Conservation (phyloP, 1,140 invertebrate genomes). For the Manduca sexta region DNA sequence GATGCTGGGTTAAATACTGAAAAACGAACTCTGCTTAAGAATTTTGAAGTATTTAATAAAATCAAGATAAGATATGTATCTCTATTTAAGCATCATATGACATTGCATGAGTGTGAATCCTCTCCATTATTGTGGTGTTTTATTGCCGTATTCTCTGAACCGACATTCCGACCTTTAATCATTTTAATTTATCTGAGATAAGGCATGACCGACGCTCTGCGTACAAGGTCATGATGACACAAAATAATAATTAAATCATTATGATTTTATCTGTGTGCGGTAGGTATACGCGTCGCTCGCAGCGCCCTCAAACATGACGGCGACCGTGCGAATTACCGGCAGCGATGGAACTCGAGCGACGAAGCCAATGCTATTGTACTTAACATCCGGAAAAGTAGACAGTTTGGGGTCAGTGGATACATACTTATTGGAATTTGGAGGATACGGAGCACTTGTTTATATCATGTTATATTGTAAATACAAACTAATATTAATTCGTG, state of each 20-base stretch:
- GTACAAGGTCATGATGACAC: conserved; percentile 52
- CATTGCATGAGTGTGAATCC: conserved; percentile 18
- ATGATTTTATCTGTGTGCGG: conserved; percentile 15
- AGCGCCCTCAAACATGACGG: no score
- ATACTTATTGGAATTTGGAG: conserved; percentile 3
- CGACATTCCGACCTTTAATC: conserved; percentile 46
- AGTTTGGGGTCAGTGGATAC: conserved; percentile 55
- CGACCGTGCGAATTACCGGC: no score
- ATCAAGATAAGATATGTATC: no score
- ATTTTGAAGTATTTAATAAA: no score
- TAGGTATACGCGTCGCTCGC: background rate
- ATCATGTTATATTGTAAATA: no score
- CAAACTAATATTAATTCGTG: no score
- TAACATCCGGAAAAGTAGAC: conserved; percentile 58
- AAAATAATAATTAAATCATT: conserved; percentile 52
- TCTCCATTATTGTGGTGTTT: conserved; percentile 17
- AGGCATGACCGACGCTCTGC: conserved; percentile 44
- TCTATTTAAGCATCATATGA: conserved; percentile 1
- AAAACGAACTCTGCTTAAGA: no score
- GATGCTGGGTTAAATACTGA: no score
- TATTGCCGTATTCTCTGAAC: conserved; percentile 44
- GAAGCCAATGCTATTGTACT: conserved; percentile 33
- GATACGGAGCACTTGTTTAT: no score
- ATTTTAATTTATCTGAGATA: conserved; percentile 39
- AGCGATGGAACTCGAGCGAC: conserved; percentile 3